Base-by-base conservation (phyloP, 2,113 vertebrate genomes). In the Pygoscelis antarcticus region DNA sequence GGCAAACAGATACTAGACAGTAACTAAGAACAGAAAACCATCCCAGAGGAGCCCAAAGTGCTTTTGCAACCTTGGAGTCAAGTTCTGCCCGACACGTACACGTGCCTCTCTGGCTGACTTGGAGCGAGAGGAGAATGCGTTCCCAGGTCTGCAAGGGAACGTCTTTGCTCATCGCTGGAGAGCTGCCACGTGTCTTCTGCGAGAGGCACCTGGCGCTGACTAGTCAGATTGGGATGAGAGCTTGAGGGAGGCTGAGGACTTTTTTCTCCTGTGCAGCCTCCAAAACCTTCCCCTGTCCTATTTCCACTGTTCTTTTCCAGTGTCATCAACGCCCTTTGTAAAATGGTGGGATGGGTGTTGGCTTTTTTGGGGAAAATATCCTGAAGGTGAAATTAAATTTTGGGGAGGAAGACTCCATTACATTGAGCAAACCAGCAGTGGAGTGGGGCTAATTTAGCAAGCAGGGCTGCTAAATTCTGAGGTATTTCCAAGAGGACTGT, bases 141-240 rank as follows among this genome's bases (percentile, higher is more conserved):
- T 87, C 84, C 69, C 16, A 4, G 47, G 74, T 83, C 47, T 60
- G 76, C 68, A 78, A 83, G 65, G 64, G 72, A 93, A 95, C 0
- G 32, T 64, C 86, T 89, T 77, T 89, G 86, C 88, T 94, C 68
- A 38, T 89, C 29, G 2, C 64, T 81, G 86, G 85, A 93, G 94
- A 52, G 30, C 42, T 91, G 86, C 93, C 90, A 72, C 4, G 9
- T 84, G 89, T 74, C 79, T 66, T 90, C 62, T 83, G 38, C 6
- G 6, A 94, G 83, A 78, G 55, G 83, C 90, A 96, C 88, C 94
- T 94, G 94, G 88, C 0, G 83, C 95, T 94, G 94, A 96, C 83
- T 83, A 40, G 26, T 46, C 76, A 78, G 34, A 38, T 78, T 83
- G 55, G 46, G 72, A 49, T 69, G 42, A 86, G 79, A 74, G 23